Evolutionary conservation across 1,140 invertebrate species (phyloP).

Genomic region (Eumaeus atala): DNA sequence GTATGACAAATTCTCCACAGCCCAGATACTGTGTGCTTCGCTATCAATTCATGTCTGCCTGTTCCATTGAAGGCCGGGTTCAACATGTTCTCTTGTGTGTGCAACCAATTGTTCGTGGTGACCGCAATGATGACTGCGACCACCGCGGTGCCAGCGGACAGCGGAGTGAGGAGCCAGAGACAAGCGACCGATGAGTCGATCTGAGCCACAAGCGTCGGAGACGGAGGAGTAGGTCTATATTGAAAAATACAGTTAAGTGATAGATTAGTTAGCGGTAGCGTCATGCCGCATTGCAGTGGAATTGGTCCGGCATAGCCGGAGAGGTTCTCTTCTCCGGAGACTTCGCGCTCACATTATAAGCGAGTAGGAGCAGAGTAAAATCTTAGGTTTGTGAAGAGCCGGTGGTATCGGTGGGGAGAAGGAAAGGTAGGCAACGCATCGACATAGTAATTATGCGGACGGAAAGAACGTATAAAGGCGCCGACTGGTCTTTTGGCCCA

Average conservation of each 20-base stretch:
- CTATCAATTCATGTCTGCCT: conserved; percentile 76
- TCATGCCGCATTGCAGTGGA: too few species aligned
- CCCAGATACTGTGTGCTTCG: conserved; percentile 81
- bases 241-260: background rate
- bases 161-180: conserved; percentile 79
- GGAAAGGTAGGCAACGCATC: too few species aligned
- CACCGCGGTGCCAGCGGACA: conserved; percentile 78
- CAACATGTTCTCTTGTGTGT: conserved; percentile 81
- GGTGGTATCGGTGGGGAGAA: too few species aligned
- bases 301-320: too few species aligned
- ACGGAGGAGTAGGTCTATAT: conserved; percentile 56
- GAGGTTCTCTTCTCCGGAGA: too few species aligned
- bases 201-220: conserved; percentile 64
- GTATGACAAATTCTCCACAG: conserved; percentile 82
- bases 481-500: too few species aligned
- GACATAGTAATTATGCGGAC: too few species aligned
- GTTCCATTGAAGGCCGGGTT: conserved; percentile 80
- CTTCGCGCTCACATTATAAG: too few species aligned
- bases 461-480: too few species aligned
- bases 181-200: conserved; percentile 75
- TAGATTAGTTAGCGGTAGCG: too few species aligned
- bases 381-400: too few species aligned
- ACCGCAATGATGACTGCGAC: conserved; percentile 79
- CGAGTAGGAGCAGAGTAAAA: too few species aligned
- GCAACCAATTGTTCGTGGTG: conserved; percentile 81